Conservation (phyloP, 1,140 invertebrate genomes). For the Antheraea mylitta region DNA sequence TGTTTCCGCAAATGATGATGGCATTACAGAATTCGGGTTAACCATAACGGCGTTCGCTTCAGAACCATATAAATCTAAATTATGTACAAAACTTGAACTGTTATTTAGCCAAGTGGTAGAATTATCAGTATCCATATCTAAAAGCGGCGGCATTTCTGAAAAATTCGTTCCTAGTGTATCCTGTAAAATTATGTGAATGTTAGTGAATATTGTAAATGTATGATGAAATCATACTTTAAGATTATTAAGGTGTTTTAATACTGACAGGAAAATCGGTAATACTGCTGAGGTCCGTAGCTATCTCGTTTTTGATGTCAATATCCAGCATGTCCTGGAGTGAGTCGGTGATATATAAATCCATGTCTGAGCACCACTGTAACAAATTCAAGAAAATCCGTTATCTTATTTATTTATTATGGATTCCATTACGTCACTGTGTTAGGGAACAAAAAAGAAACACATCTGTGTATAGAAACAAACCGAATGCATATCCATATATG, state of each 20-base stretch:
- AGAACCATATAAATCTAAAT: conserved; percentile 85
- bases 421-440: too few species aligned
- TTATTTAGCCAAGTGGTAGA: conserved; percentile 78
- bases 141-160: conserved; percentile 81
- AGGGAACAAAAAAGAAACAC: too few species aligned
- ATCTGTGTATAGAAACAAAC: too few species aligned
- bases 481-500: too few species aligned
- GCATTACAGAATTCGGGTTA: conserved; percentile 88
- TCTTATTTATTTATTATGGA: too few species aligned
- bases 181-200: conserved; percentile 42
- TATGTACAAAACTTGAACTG: conserved; percentile 83
- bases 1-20: conserved; percentile 81
- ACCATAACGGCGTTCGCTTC: conserved; percentile 87
- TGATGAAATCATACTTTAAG: not conserved
- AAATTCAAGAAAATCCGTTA: conserved; percentile 12
- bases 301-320: conserved; percentile 90
- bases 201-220: conserved; percentile 2
- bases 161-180: conserved; percentile 80
- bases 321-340: conserved; percentile 89
- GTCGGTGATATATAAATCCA: conserved; percentile 82
- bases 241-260: conserved; percentile 24
- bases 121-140: conserved; percentile 83
- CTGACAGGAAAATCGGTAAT: conserved; percentile 80
- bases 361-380: conserved; percentile 78
- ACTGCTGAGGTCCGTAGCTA: conserved; percentile 86